These are phyloP conservation scores for Drosophila subquinaria DNA, from an alignment of 2,888 invertebrate genomes.

Conservation along the genomic window DNA sequence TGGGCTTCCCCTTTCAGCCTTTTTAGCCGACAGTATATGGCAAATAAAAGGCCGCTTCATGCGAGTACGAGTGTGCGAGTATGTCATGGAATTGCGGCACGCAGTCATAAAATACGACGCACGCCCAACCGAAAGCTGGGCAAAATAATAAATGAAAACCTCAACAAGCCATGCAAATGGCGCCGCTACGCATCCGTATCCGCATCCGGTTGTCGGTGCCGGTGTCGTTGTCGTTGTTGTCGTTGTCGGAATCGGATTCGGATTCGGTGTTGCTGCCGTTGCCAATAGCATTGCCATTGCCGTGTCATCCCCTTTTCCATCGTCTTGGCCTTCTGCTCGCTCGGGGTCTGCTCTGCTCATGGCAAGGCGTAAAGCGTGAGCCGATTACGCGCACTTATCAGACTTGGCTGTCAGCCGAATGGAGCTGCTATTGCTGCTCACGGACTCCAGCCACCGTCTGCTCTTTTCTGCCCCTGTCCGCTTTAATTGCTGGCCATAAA, in stretches of 20 bases:
- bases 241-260: conserved; percentile 9
- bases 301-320: conserved; percentile 7
- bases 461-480: neutral
- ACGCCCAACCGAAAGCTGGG: conserved; percentile 39
- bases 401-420: conserved; percentile 42
- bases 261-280: conserved; percentile 20
- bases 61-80: conserved; percentile 21
- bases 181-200: conserved; percentile 61
- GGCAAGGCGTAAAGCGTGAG: conserved; percentile 74
- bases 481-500: conserved; percentile 74
- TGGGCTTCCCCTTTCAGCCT: conserved; percentile 7
- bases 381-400: conserved; percentile 78
- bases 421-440: conserved; percentile 46
- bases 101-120: conserved; percentile 62
- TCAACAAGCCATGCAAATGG: conserved; percentile 60
- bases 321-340: conserved; percentile 11
- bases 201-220: conserved; percentile 49
- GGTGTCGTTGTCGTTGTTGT: conserved; percentile 8
- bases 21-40: conserved; percentile 23
- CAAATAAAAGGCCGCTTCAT: conserved; percentile 63
- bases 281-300: conserved; percentile 30
- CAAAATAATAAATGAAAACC: conserved; percentile 68
- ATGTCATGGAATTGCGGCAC: conserved; percentile 69
- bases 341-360: conserved; percentile 8
- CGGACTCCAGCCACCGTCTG: conserved; percentile 22